Evolutionary conservation across 2,113 vertebrate species (phyloP), one percentile per base, ranked within the genome.

Genomic region (Eira barbara): DNA sequence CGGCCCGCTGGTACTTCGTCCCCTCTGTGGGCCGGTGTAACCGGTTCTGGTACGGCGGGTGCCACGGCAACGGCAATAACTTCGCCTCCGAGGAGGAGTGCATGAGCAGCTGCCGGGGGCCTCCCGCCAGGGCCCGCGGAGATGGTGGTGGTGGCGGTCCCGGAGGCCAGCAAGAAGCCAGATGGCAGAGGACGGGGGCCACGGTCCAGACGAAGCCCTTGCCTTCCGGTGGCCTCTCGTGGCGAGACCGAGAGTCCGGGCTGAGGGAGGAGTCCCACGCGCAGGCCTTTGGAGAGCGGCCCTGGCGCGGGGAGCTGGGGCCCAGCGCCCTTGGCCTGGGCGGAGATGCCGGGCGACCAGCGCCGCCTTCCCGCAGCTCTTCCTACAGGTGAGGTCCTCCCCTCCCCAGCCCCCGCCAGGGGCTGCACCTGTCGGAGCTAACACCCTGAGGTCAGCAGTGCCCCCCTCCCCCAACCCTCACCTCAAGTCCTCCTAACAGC

Each of bases 11-110:
- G 99, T 99, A 99, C 98, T 99, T 99, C 2, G 97, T 99, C 29
- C 29, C 99, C n/a, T 96, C 99, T 0, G 98, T 99, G 83, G 99
- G 99, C 73, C 99, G 95, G 93, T 99, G 99, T 86, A 98, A 98
- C 91, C 99, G 99, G n/a, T 99, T 99, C 98, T 99, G 99, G 99
- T 99, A 99, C 0, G 99, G 99, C 0, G 98, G 99, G 73, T 99
- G 99, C 98, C 99, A 99, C 0, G 99, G 99, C 95, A 99, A 99
- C 57, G 98, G 95, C 97, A 99, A 99, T 98, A 99, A 99, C 98
- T 99, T 99, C 85, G 80, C 97, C 79, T 99, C 99, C 0, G 98
- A 99, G 95, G 99, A 99, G 14, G 99, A 99, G 84, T 99, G 99
- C 97, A 98, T 99, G 98, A 97, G 82, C 92, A 94, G 29, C 0